Evolutionary conservation across 2,113 vertebrate species (phyloP), one percentile per base, ranked within the genome.

Genomic region (Callopanchax toddi): DNA sequence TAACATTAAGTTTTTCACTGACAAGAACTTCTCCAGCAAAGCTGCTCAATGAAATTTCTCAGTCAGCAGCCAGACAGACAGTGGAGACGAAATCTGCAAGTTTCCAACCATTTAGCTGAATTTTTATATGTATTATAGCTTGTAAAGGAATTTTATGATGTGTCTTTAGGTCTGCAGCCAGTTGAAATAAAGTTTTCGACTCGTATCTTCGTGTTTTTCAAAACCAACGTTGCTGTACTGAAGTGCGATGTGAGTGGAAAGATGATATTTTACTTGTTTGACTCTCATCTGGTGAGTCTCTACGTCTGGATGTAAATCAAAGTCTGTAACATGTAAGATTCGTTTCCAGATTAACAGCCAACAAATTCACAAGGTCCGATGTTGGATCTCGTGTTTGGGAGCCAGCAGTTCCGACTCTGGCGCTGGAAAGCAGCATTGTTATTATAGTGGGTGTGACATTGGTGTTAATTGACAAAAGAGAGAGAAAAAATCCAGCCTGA

Each of bases 401-500:
- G 56, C 46, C 70, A 71, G 43, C 49, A 51, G 50, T 67, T 74
- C 55, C 65, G 70, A 62, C 76, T 74, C 64, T 17, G 51, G 43
- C 45, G 71, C 76, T 81, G 79, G 78, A 81, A 81, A 64, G 74
- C 64, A 60, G 67, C 64, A 59, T 85, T 92, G 88, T 91, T 90
- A 60, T 91, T 83, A 65, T 87, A 82, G 76, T 87, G 89, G 90
- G 90, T 91, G 90, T 88, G 86, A 86, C 89, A 81, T 91, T 76
- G 76, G 71, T 67, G 79, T 86, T 89, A 91, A 92, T 90, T 90
- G 87, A 89, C 85, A 87, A 86, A 87, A 51, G 74, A 84, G 62
- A 2, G 5, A 8, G 11, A 77, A 83, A 71, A 83, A 83, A 53
- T 57, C 68, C 67, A 57, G 83, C 89, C 87, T 84, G 62, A 85